Conservation (phyloP, 1,140 invertebrate genomes). For the Spodoptera frugiperda region DNA sequence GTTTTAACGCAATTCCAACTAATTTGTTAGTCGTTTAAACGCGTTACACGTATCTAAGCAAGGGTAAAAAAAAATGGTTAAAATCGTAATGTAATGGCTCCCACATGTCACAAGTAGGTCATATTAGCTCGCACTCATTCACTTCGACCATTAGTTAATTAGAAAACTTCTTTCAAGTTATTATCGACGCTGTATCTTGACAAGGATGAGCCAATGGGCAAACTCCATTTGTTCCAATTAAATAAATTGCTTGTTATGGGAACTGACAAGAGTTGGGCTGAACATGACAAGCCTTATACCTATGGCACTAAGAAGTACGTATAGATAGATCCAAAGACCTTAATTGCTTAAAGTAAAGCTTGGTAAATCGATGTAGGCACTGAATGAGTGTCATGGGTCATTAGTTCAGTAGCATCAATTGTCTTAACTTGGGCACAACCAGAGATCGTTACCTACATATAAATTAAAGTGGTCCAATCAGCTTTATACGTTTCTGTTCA, state of each 20-base stretch:
- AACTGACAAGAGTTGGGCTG: constrained; percentile 19
- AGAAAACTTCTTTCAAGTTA: constrained; percentile 16
- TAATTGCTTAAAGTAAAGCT: constrained; percentile 3
- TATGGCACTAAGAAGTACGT: too few relatives aligned
- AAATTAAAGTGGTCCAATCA: too few relatives aligned
- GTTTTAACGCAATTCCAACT: not conserved
- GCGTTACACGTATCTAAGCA: too few relatives aligned
- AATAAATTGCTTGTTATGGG: constrained; percentile 50
- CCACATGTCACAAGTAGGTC: not conserved
- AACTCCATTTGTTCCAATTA: constrained; percentile 58
- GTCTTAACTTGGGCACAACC: too few relatives aligned
- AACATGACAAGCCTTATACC: not conserved
- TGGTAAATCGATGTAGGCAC: not conserved
- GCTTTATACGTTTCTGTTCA: too few relatives aligned
- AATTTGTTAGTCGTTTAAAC: too few relatives aligned
- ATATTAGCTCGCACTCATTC: constrained; percentile 3
- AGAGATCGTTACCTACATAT: too few relatives aligned
- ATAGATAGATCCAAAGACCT: not conserved
- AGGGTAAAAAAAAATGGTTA: too few relatives aligned
- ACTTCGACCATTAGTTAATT: constrained; percentile 29
- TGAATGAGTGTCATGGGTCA: not conserved
- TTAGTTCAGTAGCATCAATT: too few relatives aligned
- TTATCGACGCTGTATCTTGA: constrained; percentile 33
- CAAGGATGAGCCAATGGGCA: constrained; percentile 32
- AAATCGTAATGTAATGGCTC: not conserved